A percentile compares a stretch with the other conserved stretches of the same genome.
These are phyloP conservation scores for Smittia sp. DNA, from an alignment of 2,888 invertebrate species.

Conservation along the genomic window DNA sequence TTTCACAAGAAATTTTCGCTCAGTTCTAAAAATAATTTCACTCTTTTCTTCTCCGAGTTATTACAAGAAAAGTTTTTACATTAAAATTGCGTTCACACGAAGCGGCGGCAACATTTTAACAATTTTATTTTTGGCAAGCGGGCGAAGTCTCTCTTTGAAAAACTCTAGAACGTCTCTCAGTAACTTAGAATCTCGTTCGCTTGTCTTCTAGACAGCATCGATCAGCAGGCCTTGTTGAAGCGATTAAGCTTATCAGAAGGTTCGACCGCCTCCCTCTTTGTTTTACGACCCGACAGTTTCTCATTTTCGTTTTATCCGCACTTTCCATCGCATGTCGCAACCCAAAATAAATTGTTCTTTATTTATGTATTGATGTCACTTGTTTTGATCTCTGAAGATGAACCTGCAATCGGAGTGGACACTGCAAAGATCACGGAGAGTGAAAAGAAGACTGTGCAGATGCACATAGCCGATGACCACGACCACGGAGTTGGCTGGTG, in stretches of 20 bases:
- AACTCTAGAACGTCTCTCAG: not conserved
- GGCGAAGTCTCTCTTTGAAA: not conserved
- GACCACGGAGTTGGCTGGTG: constrained; percentile 80
- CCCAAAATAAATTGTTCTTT: not conserved
- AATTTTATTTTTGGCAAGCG: constrained; percentile 26
- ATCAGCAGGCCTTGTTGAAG: constrained; percentile 24
- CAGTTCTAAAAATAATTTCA: constrained; percentile 24
- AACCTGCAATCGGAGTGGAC: constrained; percentile 50
- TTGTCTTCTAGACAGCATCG: constrained; percentile 12
- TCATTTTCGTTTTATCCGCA: not conserved
- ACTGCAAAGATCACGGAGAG: constrained; percentile 60
- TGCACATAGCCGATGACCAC: constrained; percentile 74
- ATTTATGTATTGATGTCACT: constrained; percentile 44
- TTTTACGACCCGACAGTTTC: not conserved
- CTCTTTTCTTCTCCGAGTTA: not conserved
- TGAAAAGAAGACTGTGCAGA: constrained; percentile 56
- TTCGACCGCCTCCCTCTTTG: constrained; percentile 17
- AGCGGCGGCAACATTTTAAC: constrained; percentile 11
- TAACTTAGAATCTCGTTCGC: no score
- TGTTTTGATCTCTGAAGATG: constrained; percentile 47
- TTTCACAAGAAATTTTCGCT: constrained; percentile 10
- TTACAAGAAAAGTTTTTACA: constrained; percentile 28
- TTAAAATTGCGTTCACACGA: constrained; percentile 29
- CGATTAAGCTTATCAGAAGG: constrained; percentile 31
- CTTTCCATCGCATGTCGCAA: not conserved